Percentiles rank a stretch among this genome's conserved stretches.
Conservation (phyloP, 1,140 invertebrate species). For the Heliconius eleuchia region DNA sequence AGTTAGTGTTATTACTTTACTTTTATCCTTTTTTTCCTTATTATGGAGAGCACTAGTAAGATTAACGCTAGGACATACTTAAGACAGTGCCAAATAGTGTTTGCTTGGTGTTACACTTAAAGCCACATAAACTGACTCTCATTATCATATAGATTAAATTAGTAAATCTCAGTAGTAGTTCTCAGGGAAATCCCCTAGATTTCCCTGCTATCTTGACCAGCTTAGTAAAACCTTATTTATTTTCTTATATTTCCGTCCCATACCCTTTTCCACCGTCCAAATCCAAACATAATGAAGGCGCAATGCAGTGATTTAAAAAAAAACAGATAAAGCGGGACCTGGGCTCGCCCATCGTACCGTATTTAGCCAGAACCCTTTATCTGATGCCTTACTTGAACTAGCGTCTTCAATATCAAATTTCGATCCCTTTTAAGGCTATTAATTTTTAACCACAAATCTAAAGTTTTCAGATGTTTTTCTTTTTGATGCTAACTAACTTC, state of each 20-base stretch:
- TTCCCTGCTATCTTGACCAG: background rate
- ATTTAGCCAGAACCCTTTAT: too few species aligned
- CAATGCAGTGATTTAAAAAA: background rate
- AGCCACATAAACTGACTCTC: background rate
- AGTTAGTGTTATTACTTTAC: too few species aligned
- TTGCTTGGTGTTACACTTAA: background rate
- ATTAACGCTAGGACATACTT: background rate
- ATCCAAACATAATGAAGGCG: background rate
- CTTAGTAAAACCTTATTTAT: background rate
- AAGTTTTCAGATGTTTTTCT: too few species aligned
- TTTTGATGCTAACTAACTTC: too few species aligned
- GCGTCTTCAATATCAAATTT: too few species aligned
- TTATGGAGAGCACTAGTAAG: background rate
- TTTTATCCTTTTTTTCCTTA: too few species aligned
- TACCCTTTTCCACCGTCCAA: background rate
- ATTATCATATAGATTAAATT: slow-evolving; percentile 5
- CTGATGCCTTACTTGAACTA: too few species aligned
- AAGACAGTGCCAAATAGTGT: background rate
- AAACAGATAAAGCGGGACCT: too few species aligned
- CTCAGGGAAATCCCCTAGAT: background rate
- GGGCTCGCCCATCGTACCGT: too few species aligned
- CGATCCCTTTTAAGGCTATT: too few species aligned
- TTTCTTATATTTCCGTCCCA: background rate
- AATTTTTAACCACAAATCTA: too few species aligned
- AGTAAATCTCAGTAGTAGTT: background rate